These are phyloP conservation scores for Colinus virginianus DNA, from an alignment of 2,113 vertebrate species.

Conservation along the genomic window DNA sequence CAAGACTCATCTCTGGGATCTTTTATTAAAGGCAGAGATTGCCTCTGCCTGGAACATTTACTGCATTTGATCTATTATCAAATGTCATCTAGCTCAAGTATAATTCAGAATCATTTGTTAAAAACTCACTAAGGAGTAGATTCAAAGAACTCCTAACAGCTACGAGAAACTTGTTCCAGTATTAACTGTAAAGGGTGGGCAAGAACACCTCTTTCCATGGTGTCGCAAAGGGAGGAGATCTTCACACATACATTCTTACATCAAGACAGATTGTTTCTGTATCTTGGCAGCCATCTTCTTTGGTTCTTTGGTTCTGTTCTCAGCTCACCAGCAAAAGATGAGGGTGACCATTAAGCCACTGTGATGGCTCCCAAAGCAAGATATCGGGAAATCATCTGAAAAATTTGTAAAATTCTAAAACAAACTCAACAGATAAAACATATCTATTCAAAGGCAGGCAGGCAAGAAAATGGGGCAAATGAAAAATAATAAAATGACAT, in stretches of 20 bases:
- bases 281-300: not conserved
- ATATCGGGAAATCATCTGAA: not conserved
- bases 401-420: not conserved
- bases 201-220: not conserved
- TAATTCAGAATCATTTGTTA: slow-evolving; percentile 11
- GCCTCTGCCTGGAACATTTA: not conserved
- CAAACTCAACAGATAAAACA: not conserved
- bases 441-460: not conserved
- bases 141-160: slow-evolving; percentile 10
- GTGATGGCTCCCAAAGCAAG: not conserved
- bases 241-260: not conserved
- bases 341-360: not conserved
- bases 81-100: not conserved
- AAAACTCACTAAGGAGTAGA: not conserved
- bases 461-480: not conserved
- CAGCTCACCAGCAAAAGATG: not conserved
- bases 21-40: not conserved
- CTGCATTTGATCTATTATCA: slow-evolving; percentile 17
- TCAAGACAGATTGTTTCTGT: not conserved
- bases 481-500: not conserved
- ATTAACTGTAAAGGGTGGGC: not conserved
- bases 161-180: not conserved
- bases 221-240: not conserved
- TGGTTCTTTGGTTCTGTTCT: not conserved
- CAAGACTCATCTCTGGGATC: not conserved